Conservation (phyloP, 2,797 vertebrate species). For the Eutrigla gurnardus region DNA sequence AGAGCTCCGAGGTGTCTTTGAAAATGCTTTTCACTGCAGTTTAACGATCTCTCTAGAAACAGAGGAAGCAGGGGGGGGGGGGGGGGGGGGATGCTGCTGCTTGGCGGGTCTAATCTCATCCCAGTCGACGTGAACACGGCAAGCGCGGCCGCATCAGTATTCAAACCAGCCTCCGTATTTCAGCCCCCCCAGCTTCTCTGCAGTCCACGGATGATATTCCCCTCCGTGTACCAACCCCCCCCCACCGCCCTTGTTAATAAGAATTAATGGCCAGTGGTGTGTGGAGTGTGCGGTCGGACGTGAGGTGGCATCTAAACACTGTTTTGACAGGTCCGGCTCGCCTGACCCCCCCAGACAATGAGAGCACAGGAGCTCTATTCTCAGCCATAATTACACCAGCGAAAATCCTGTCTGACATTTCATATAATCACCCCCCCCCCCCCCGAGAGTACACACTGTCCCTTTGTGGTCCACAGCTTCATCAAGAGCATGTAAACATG, state of each 20-base stretch:
- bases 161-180: constrained; percentile 53
- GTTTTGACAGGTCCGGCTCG: constrained; percentile 65
- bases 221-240: constrained; percentile 22
- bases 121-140: constrained; percentile 29
- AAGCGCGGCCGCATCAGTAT: constrained; percentile 56
- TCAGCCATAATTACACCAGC: constrained; percentile 68
- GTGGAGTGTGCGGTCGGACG: constrained; percentile 35
- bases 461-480: constrained; percentile 67
- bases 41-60: constrained; percentile 55
- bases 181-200: constrained; percentile 52
- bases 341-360: constrained; percentile 63
- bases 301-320: constrained; percentile 66
- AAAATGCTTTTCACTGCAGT: constrained; percentile 51
- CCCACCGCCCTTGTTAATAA: constrained; percentile 69
- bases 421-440: constrained; percentile 66
- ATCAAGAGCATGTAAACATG: constrained; percentile 74
- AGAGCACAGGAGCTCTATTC: constrained; percentile 45
- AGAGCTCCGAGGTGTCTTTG: constrained; percentile 55
- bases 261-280: constrained; percentile 63
- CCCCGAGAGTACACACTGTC: constrained; percentile 55
- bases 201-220: constrained; percentile 51
- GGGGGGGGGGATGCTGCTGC: constrained; percentile 15
- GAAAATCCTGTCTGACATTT: constrained; percentile 74
- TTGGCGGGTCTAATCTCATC: constrained; percentile 38
- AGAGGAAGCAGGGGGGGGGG: constrained; percentile 7